Percentiles rank a stretch among this genome's conserved stretches.
phyloP scores from a whole-genome alignment of 2,797 vertebrate species.

The Eptatretus atami region DNA sequence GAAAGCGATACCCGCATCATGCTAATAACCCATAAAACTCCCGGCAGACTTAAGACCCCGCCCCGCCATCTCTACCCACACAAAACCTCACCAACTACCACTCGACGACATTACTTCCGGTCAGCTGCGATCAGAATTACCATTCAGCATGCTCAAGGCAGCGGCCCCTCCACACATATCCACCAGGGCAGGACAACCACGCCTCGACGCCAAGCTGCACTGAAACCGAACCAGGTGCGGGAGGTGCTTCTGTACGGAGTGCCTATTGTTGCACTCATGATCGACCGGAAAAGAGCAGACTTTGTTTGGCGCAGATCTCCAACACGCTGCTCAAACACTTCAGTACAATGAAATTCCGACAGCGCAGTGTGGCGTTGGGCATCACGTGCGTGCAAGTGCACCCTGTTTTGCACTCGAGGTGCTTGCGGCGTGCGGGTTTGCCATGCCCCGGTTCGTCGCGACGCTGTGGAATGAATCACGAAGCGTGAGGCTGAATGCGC shows the following conservation, averaged over 20 bases:
- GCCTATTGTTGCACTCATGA: constrained; percentile 67
- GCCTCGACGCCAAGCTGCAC: constrained; percentile 13
- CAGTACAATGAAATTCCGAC: constrained; percentile 72
- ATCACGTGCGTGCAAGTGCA: constrained; percentile 68
- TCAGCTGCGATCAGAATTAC: no score
- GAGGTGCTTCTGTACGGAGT: constrained; percentile 72
- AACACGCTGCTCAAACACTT: constrained; percentile 57
- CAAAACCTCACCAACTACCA: no score
- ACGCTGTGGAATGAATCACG: constrained; percentile 62
- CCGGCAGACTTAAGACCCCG: constrained; percentile 18
- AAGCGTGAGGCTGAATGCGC: constrained; percentile 50
- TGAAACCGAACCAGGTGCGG: constrained; percentile 79
- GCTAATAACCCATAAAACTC: constrained; percentile 28
- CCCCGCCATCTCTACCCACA: no score
- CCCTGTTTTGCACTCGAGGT: constrained; percentile 55
- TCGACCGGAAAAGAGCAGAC: constrained; percentile 68
- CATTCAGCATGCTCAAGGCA: no score
- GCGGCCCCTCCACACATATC: no score
- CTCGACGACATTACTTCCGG: no score
- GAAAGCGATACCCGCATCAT: constrained; percentile 35
- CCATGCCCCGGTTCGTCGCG: constrained; percentile 56
- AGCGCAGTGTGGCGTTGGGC: constrained; percentile 41
- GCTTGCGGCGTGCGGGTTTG: constrained; percentile 40
- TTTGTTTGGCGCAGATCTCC: constrained; percentile 55
- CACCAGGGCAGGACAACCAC: no score